Conservation (phyloP, 2,888 invertebrate species). For the Pammene fasciana region DNA sequence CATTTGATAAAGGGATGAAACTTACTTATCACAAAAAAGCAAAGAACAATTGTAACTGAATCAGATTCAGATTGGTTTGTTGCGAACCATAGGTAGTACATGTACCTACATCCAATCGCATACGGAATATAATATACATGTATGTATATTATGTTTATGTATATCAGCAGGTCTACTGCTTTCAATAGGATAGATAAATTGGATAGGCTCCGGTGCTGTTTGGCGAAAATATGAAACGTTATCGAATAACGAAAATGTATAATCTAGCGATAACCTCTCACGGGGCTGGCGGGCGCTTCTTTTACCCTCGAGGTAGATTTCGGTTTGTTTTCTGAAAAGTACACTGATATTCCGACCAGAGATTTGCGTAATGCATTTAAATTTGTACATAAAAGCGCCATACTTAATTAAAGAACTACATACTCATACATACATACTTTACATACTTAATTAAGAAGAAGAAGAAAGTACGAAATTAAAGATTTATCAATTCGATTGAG, state of each 20-base stretch:
- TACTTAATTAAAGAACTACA: too few relatives aligned
- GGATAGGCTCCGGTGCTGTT: conserved; percentile 31
- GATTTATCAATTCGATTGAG: too few relatives aligned
- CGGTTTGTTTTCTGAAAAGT: not conserved
- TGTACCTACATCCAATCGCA: not conserved
- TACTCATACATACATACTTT: too few relatives aligned
- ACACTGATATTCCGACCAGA: not conserved
- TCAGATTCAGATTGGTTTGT: too few relatives aligned
- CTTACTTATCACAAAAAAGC: too few relatives aligned
- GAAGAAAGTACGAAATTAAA: too few relatives aligned
- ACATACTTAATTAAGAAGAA: too few relatives aligned
- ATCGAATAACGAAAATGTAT: conserved; percentile 34
- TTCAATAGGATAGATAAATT: conserved; percentile 36
- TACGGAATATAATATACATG: conserved; percentile 9
- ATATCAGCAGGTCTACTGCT: conserved; percentile 13
- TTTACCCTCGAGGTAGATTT: not conserved
- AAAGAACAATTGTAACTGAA: conserved; percentile 15
- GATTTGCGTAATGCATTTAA: too few relatives aligned
- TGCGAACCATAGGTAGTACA: not conserved
- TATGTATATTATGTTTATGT: conserved; percentile 29
- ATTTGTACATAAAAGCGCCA: too few relatives aligned
- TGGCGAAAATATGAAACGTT: conserved; percentile 36
- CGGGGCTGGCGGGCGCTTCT: not conserved
- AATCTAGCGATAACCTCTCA: conserved; percentile 9
- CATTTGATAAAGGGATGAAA: too few relatives aligned